Evolutionary conservation across 1,140 invertebrate genomes (phyloP), one percentile per base, ranked within the genome.

Genomic region (Planococcus citri): DNA sequence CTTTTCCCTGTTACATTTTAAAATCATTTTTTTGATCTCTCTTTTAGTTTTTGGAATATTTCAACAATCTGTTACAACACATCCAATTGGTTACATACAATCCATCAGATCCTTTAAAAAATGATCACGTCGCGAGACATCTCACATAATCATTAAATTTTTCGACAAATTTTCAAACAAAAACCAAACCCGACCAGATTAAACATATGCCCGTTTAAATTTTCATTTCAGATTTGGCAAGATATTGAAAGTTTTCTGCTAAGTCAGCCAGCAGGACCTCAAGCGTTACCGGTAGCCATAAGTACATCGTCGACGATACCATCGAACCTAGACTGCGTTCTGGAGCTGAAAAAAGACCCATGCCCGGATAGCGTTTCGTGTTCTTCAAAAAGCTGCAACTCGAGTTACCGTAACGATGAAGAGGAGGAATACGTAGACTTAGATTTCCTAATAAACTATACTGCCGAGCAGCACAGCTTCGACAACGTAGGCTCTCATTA

Each of bases 351-450:
- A 27, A 27, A 24, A 20, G 22, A 25, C 4, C 1, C 25, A 4
- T 25, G 3, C 24, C 9, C 20, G 2, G 25, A 24, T 14, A 20
- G 10, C 6, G 25, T 9, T 10, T 24, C 60, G 2, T 20, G 4
- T 4, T 22, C 51, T 4, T 6, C 29, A 12, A 51, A 51, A 51
- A 51, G n/a, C n/a, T 14, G 10, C 41, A 51, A 17, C 41, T 17
- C 8, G 10, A 25, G 60, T 17, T 64, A 64, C 27, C 17, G 41
- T 24, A 70, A 75, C 24, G 72, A 73, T 0, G 79, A 80, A 68
- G 80, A 81, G 69, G 79, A 80, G 68, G 80, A 81, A 69, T 80
- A 78, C 69, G 76, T 81, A 27, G 80, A 81, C 70, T 74, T 81
- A 68, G 80, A 81, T 71, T 75, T 79, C 70, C 73, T 81, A 25